Evolutionary conservation across 2,888 invertebrate species (phyloP).

Genomic region (Drosophila putrida): DNA sequence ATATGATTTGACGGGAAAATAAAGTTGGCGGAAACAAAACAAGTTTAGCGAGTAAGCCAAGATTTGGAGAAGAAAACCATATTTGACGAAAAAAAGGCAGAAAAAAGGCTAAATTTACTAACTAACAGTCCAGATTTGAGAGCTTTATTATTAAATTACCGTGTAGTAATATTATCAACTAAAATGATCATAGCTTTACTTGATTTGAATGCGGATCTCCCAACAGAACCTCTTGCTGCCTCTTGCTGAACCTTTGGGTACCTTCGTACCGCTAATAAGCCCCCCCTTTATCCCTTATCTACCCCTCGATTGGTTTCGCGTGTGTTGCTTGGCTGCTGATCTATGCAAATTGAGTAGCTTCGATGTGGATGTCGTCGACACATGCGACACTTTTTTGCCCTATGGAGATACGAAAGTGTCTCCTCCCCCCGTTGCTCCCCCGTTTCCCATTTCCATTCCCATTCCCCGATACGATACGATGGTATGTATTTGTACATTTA

Average conservation of each 20-base stretch:
- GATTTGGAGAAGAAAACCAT: too few relatives aligned
- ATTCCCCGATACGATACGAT: not conserved
- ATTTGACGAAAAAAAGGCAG: too few relatives aligned
- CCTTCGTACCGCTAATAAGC: not conserved
- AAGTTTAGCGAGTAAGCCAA: too few relatives aligned
- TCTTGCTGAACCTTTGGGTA: conserved; percentile 1
- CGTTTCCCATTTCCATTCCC: not conserved
- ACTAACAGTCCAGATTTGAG: too few relatives aligned
- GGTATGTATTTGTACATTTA: conserved; percentile 25
- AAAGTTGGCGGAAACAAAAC: too few relatives aligned
- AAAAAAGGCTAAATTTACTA: too few relatives aligned
- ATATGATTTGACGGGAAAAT: too few relatives aligned
- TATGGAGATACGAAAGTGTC: conserved; percentile 49
- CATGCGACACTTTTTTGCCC: conserved; percentile 57
- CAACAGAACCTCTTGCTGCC: not conserved
- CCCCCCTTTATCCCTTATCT: not conserved
- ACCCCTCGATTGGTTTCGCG: conserved; percentile 20
- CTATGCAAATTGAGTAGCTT: conserved; percentile 56
- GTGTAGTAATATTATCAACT: too few relatives aligned
- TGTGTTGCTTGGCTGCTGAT: conserved; percentile 47
- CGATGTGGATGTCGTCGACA: conserved; percentile 19
- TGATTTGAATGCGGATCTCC: not conserved
- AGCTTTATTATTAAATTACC: too few relatives aligned
- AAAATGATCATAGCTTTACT: too few relatives aligned
- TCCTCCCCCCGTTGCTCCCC: not conserved